A percentile compares a stretch with the other conserved stretches of the same genome.
phyloP scores from a whole-genome alignment of 2,113 vertebrate genomes.

The Podilymbus podiceps region DNA sequence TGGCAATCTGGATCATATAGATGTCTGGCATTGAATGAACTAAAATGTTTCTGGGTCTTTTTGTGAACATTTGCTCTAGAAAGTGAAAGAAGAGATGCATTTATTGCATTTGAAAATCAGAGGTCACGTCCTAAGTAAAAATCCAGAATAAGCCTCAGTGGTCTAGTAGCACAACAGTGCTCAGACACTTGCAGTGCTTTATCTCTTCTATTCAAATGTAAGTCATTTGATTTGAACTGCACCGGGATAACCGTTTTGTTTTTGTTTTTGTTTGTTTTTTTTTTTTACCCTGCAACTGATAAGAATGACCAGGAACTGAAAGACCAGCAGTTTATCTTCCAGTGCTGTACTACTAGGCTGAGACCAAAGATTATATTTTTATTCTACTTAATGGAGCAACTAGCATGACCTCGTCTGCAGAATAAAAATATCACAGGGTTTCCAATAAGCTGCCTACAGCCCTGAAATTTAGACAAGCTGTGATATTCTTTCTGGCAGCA shows the following conservation, averaged over 20 bases:
- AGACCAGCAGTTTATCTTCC: not conserved
- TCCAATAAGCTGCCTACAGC: not conserved
- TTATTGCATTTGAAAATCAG: not conserved
- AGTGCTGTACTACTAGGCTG: not conserved
- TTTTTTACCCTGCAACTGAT: not conserved
- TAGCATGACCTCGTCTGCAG: not conserved
- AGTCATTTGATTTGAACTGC: not conserved
- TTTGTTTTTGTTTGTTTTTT: too few relatives aligned
- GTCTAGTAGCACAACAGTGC: not conserved
- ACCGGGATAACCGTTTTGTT: not conserved
- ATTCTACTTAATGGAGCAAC: not conserved
- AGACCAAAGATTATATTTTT: not conserved
- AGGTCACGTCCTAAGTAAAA: not conserved
- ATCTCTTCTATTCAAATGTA: not conserved
- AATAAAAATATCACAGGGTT: not conserved
- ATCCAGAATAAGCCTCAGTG: not conserved
- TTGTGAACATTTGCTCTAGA: not conserved
- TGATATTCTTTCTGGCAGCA: not conserved
- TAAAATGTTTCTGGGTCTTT: not conserved
- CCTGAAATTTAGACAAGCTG: not conserved
- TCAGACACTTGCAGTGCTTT: not conserved
- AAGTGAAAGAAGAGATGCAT: not conserved
- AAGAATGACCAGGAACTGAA: not conserved
- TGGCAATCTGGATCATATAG: not conserved
- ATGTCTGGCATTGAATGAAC: not conserved